Conservation (phyloP, 2,113 vertebrate species). For the Passer montanus region DNA sequence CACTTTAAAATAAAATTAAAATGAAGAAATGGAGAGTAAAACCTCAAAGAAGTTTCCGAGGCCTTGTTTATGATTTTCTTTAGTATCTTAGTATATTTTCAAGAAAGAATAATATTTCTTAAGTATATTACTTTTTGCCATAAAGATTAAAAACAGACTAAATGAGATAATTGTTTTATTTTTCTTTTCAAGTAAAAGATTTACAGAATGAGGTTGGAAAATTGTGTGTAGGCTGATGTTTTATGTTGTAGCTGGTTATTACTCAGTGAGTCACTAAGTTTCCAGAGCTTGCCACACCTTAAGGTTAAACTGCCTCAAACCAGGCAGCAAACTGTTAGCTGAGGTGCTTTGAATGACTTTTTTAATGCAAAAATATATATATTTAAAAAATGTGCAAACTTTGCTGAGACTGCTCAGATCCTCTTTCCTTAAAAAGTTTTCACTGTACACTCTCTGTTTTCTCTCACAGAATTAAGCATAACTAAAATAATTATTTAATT, state of each 20-base stretch:
- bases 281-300: slow-evolving; percentile 80
- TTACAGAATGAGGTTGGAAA: slow-evolving; percentile 76
- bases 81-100: neutral
- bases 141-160: slow-evolving; percentile 52
- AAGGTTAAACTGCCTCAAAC: slow-evolving; percentile 73
- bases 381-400: neutral
- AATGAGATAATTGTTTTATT: slow-evolving; percentile 67
- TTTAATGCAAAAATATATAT: slow-evolving; percentile 4
- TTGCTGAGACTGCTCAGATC: neutral
- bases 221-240: slow-evolving; percentile 75
- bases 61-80: neutral
- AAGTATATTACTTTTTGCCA: neutral
- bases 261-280: slow-evolving; percentile 78
- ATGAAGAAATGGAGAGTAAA: neutral
- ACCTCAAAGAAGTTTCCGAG: neutral
- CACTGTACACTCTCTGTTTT: neutral
- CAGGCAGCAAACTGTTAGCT: slow-evolving; percentile 68
- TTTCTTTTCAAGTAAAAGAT: slow-evolving; percentile 74
- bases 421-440: neutral
- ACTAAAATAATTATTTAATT: neutral
- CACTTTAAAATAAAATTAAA: neutral
- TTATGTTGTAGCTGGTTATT: slow-evolving; percentile 75
- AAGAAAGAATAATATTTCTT: slow-evolving; percentile 3
- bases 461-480: neutral
- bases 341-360: slow-evolving; percentile 52